These are phyloP conservation scores for Hyposmocoma kahamanoa DNA, from an alignment of 1,140 invertebrate species.

Conservation along the genomic window DNA sequence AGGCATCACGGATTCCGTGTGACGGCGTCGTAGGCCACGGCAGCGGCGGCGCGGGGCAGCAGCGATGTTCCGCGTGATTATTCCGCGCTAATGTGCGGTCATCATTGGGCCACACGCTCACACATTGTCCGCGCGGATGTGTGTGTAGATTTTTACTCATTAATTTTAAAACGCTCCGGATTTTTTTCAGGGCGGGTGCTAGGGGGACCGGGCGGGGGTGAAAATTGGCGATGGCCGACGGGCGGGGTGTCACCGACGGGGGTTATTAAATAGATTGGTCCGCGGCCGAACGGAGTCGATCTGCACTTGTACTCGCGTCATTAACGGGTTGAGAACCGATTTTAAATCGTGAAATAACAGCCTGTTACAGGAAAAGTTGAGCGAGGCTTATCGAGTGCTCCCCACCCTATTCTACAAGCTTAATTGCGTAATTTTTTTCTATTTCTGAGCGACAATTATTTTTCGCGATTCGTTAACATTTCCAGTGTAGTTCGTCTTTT, in stretches of 20 bases:
- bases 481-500: conserved; percentile 8
- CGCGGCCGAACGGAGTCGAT: conserved; percentile 71
- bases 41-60: conserved; percentile 1
- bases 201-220: conserved; percentile 48
- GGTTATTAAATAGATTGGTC: conserved; percentile 75
- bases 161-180: conserved; percentile 75
- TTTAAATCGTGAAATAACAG: conserved; percentile 71
- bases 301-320: conserved; percentile 73
- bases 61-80: conserved; percentile 28
- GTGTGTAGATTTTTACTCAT: conserved; percentile 74
- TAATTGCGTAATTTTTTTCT: conserved; percentile 60
- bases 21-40: conserved; percentile 7
- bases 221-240: conserved; percentile 72
- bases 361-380: conserved; percentile 70
- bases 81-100: conserved; percentile 47
- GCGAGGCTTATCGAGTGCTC: conserved; percentile 59
- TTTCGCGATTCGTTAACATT: conserved; percentile 29
- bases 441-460: conserved; percentile 34
- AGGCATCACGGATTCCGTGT: conserved; percentile 39
- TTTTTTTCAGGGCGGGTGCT: conserved; percentile 73
- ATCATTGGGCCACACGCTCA: conserved; percentile 54
- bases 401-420: conserved; percentile 50
- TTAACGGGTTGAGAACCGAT: conserved; percentile 75
- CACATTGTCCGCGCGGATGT: conserved; percentile 50
- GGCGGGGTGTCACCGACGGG: conserved; percentile 69